phyloP scores from a whole-genome alignment of 2,888 invertebrate species.

The Rhimphoctona megacephalus region DNA sequence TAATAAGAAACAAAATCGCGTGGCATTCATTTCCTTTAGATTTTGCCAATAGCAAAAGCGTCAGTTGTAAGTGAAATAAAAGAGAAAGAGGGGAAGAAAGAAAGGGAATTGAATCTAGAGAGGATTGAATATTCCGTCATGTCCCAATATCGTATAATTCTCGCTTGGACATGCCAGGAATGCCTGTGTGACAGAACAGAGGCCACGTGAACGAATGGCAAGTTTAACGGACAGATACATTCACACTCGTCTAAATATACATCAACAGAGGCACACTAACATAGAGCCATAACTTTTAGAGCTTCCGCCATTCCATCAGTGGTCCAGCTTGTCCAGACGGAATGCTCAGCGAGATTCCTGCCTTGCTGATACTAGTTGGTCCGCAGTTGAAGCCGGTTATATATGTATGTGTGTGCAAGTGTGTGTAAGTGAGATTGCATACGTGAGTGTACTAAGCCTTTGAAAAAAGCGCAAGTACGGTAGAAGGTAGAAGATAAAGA shows the following conservation, averaged over 20 bases:
- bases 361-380: constrained; percentile 58
- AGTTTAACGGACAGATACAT: not conserved
- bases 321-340: constrained; percentile 51
- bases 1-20: constrained; percentile 71
- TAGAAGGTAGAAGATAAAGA: constrained; percentile 35
- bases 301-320: constrained; percentile 54
- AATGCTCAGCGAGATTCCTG: constrained; percentile 56
- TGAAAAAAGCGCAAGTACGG: constrained; percentile 3
- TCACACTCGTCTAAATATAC: not conserved
- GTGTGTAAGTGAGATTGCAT: not conserved
- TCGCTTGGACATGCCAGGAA: constrained; percentile 49
- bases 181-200: constrained; percentile 38
- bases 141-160: constrained; percentile 46
- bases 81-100: not conserved
- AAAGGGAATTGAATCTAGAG: not conserved
- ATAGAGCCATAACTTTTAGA: constrained; percentile 24
- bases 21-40: constrained; percentile 67
- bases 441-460: constrained; percentile 1
- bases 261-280: not conserved
- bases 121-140: constrained; percentile 47
- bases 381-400: constrained; percentile 39
- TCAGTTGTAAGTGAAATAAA: not conserved
- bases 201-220: constrained; percentile 16
- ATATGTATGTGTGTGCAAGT: not conserved
- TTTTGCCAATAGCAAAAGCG: constrained; percentile 7